Conservation (phyloP, 1,140 invertebrate genomes). For the Euglossa dilemma region DNA sequence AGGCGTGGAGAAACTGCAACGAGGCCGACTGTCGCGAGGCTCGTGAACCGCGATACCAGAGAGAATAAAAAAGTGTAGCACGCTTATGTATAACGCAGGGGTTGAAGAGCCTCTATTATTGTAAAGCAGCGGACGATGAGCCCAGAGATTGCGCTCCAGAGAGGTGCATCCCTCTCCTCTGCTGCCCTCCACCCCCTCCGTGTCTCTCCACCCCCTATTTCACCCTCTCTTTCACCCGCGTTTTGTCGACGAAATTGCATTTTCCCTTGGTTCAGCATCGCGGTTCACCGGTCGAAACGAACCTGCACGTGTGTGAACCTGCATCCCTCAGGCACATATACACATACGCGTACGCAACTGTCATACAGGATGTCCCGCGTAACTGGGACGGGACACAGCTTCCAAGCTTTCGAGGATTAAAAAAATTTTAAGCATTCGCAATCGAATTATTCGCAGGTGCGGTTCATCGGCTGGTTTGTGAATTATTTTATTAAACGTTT, state of each 20-base stretch:
- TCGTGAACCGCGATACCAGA: background rate
- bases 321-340: background rate
- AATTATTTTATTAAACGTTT: no score
- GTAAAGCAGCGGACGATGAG: slow-evolving; percentile 64
- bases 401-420: no score
- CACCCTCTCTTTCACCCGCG: slow-evolving; percentile 51
- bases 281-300: slow-evolving; percentile 34
- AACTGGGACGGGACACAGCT: background rate
- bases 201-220: slow-evolving; percentile 74
- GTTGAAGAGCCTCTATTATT: slow-evolving; percentile 61
- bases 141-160: slow-evolving; percentile 58
- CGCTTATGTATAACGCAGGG: slow-evolving; percentile 55
- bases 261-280: slow-evolving; percentile 39
- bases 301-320: background rate
- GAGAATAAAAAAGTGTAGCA: slow-evolving; percentile 37
- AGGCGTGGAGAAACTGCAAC: no score
- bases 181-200: background rate
- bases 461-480: no score
- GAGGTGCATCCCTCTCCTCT: slow-evolving; percentile 20
- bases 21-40: background rate
- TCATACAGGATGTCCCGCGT: background rate
- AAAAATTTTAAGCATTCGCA: no score
- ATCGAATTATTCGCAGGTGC: no score
- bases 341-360: background rate
- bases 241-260: slow-evolving; percentile 76